Evolutionary conservation across 2,113 vertebrate species (phyloP), one percentile per base, ranked within the genome.

Genomic region (Lepisosteus osseus): DNA sequence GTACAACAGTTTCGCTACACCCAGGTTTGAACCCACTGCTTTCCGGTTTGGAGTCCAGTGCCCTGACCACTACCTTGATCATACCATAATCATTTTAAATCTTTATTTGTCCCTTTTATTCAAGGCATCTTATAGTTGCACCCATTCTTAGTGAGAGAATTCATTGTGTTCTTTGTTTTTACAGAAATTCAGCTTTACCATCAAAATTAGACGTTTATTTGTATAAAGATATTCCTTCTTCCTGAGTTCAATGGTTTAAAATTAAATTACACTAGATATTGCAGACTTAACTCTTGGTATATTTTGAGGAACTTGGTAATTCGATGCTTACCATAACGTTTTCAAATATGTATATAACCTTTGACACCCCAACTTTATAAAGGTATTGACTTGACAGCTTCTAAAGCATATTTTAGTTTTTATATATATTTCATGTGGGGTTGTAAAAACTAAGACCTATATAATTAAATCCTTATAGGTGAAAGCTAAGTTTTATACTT

Each of bases 401-500:
- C 45, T 29, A 63, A 40, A 29, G 5, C 51, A n/a, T 55, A 15
- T 64, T 41, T 56, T 2, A 40, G 12, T 47, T 59, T 59, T 14
- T 59, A 43, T 11, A 12, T 54, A 44, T 55, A 45, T 55, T 14
- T 45, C 7, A 45, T 12, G n/a, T 40, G 44, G 4, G 63, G 66
- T 63, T 13, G 71, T 72, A 72, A n/a, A 63, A 40, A 73, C 57
- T 65, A n/a, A 73, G 63, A 71, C 63, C 17, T 70, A 17, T 67
- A 71, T 65, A 71, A 68, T 71, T 74, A 77, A 78, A 62, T 59
- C n/a, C 64, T 81, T 74, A 61, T 65, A 67, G 57, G 69, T 65
- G 65, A 76, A 67, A 17, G 67, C 72, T 79, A 74, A 55, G 61
- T 77, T 79, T 82, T 72, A 79, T 68, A 57, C 67, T 76, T 68